Percentiles rank a stretch among this genome's conserved stretches.
These are phyloP conservation scores for Drosophila pseudoobscura DNA, from an alignment of 1,140 invertebrate genomes.

Conservation along the genomic window DNA sequence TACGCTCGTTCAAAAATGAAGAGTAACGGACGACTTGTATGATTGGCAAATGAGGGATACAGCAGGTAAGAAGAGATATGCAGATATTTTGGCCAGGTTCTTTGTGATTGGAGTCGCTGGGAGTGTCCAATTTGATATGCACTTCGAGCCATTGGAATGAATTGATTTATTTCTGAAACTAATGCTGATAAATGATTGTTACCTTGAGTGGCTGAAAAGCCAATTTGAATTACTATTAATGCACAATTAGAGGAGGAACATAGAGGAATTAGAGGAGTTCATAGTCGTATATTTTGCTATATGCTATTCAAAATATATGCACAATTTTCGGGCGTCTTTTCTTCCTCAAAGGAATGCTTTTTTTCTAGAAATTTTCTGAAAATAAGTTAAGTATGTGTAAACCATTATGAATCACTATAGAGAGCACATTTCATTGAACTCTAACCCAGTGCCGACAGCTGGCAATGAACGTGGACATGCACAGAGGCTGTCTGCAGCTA, in stretches of 20 bases:
- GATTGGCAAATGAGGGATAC: conserved; percentile 4
- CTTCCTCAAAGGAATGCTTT: no score
- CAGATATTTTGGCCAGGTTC: conserved; percentile 9
- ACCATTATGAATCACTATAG: no score
- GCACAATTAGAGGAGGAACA: conserved; percentile 3
- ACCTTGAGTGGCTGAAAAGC: conserved; percentile 1
- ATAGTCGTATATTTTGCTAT: no score
- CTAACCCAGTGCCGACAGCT: conserved; percentile 48
- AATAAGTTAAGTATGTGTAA: no score
- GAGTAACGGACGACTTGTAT: conserved; percentile 33
- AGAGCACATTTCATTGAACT: conserved; percentile 55
- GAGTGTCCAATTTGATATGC: conserved; percentile 38
- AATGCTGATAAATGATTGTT: conserved; percentile 30
- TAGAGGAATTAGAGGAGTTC: no score
- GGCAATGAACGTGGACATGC: conserved; percentile 16
- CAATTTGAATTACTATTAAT: conserved; percentile 9
- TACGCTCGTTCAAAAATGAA: conserved; percentile 47
- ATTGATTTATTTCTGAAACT: conserved; percentile 39
- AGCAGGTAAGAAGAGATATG: conserved; percentile 2
- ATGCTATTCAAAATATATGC: no score
- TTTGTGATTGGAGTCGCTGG: conserved; percentile 3
- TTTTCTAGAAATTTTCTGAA: no score
- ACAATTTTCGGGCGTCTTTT: no score
- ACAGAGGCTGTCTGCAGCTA: conserved; percentile 54
- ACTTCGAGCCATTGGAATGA: conserved; percentile 17